These are phyloP conservation scores for Miniopterus natalensis DNA, from an alignment of 2,113 vertebrate species.

Conservation along the genomic window DNA sequence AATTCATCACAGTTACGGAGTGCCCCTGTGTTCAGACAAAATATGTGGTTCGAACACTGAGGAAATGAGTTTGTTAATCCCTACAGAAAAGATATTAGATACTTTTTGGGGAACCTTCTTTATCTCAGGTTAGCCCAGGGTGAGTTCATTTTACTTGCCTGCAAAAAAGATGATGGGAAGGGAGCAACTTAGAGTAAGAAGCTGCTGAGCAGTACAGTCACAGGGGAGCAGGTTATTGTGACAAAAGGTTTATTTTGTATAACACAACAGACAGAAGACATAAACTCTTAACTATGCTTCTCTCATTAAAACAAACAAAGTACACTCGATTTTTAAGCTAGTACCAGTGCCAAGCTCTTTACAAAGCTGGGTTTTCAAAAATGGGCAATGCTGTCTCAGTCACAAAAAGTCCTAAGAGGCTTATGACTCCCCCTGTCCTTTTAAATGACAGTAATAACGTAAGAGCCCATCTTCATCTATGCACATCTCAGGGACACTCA, in stretches of 20 bases:
- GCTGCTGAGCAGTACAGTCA: not conserved
- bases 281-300: not conserved
- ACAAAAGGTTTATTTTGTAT: not conserved
- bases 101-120: not conserved
- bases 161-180: not conserved
- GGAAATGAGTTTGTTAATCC: slow-evolving; percentile 42
- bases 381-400: not conserved
- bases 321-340: not conserved
- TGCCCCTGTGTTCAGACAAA: not conserved
- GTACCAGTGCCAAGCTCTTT: not conserved
- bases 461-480: not conserved
- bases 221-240: not conserved
- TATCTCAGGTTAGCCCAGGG: not conserved
- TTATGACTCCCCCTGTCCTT: not conserved
- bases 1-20: not conserved
- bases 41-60: not conserved
- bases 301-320: not conserved
- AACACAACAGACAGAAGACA: not conserved
- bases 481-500: slow-evolving; percentile 14
- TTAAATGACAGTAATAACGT: not conserved
- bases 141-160: not conserved
- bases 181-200: not conserved
- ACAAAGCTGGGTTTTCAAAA: not conserved
- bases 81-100: slow-evolving; percentile 9
- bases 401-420: not conserved